Base-by-base conservation (phyloP, 2,113 vertebrate genomes). In the Vulpes ferrilata region DNA sequence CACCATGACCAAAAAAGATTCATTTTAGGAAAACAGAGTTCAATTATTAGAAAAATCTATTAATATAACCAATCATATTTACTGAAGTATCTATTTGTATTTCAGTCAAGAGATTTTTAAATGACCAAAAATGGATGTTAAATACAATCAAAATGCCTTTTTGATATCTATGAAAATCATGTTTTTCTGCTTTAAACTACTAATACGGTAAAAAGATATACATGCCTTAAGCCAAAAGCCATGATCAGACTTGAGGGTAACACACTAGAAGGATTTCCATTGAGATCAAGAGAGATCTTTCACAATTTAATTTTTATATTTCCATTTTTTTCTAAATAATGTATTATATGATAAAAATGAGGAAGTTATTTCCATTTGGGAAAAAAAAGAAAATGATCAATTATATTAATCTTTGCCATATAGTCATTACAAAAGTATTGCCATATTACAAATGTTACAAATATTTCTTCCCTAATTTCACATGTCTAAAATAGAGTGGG, bases 21-120 rank as follows among this genome's bases (percentile, higher is more conserved):
- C 73, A 90, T 48, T 90, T 93, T 38, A 95, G 32, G 59, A 92
- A 95, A 95, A 59, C 7, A 95, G 57, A 85, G 22, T 19, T 93
- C 35, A 90, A 60, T 55, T 55, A 74, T 74, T 43, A 71, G 32
- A 90, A 73, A 90, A 91, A 60, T 23, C 3, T 80, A 38, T 48
- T 78, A 83, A 92, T 57, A 60, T 32, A 88, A 78, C 0, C 76
- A 32, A 89, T 55, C 9, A 6, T 80, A 88, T 88, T 88, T 97
- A 84, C 1, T 93, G 20, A 90, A 80, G 71, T 43, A 87, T 51
- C 13, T 88, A 60, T 55, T 60, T 53, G 9, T 38, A 92, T 62
- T 93, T 89, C 57, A 86, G 12, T 79, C 51, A 67, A 88, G 19
- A 71, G 16, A 93, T 67, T 67, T 80, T 76, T 48, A 80, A 89